phyloP scores from a whole-genome alignment of 2,888 invertebrate species.

The Pherbina coryleti region DNA sequence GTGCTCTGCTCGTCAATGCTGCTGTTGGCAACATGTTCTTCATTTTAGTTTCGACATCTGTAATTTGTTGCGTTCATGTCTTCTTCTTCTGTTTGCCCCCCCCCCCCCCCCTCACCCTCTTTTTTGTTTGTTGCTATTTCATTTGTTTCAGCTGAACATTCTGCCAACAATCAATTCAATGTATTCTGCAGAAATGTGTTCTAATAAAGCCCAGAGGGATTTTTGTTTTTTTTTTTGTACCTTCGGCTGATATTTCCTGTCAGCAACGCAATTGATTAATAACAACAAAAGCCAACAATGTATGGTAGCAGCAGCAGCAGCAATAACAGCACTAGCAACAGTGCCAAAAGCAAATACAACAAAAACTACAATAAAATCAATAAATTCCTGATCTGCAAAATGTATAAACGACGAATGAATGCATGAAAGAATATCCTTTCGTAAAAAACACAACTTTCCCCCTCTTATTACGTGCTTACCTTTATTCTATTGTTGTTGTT shows the following conservation, averaged over 20 bases:
- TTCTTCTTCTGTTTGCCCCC: neutral
- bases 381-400: neutral
- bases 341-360: neutral
- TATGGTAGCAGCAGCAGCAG: neutral
- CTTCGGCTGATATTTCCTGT: neutral
- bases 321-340: neutral
- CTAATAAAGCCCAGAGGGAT: constrained; percentile 22
- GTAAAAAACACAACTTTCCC: neutral
- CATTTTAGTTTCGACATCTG: too few species aligned
- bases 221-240: neutral
- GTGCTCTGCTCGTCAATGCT: too few species aligned
- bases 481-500: neutral
- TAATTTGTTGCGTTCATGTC: neutral
- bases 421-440: neutral
- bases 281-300: constrained; percentile 8
- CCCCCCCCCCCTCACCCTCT: too few species aligned
- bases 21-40: neutral
- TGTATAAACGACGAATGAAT: constrained; percentile 3
- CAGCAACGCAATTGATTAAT: constrained; percentile 24
- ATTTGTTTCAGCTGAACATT: neutral
- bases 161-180: too few species aligned
- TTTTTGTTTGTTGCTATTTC: neutral
- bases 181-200: neutral
- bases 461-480: neutral
- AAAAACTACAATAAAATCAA: neutral